These are phyloP conservation scores for Ooceraea biroi DNA, from an alignment of 1,140 invertebrate species.

Conservation along the genomic window DNA sequence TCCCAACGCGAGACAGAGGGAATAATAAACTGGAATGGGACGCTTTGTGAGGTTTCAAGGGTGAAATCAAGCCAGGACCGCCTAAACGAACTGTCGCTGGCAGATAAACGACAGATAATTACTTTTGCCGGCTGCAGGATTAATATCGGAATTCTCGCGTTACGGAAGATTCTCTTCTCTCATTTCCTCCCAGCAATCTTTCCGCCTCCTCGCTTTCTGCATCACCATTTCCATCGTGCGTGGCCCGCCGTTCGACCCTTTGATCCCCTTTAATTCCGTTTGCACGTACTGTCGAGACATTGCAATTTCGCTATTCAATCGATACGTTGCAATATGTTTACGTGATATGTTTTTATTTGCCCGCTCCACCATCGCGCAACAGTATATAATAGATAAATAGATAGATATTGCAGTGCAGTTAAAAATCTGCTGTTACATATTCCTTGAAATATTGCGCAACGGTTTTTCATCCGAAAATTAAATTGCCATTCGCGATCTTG, in stretches of 20 bases:
- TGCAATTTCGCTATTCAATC: background rate
- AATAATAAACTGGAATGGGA: conserved; percentile 63
- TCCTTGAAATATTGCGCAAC: background rate
- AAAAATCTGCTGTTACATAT: background rate
- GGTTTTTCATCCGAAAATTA: background rate
- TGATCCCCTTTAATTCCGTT: conserved; percentile 28
- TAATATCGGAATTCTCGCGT: conserved; percentile 63
- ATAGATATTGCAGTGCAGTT: background rate
- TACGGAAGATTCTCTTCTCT: conserved; percentile 59
- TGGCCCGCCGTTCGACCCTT: background rate
- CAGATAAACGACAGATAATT: conserved; percentile 73
- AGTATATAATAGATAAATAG: background rate
- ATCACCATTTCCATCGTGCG: conserved; percentile 1
- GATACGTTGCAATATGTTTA: background rate
- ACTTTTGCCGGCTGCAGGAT: conserved; percentile 66
- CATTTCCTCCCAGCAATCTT: conserved; percentile 41
- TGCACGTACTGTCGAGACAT: background rate
- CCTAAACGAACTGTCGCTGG: conserved; percentile 69
- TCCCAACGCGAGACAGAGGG: conserved; percentile 23
- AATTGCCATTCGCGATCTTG: background rate
- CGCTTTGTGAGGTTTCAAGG: conserved; percentile 54
- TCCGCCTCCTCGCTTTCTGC: background rate
- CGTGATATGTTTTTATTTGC: background rate
- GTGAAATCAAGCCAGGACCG: conserved; percentile 49
- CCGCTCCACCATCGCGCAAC: no score